phyloP scores from a whole-genome alignment of 2,113 vertebrate species.

The Polypterus senegalus region DNA sequence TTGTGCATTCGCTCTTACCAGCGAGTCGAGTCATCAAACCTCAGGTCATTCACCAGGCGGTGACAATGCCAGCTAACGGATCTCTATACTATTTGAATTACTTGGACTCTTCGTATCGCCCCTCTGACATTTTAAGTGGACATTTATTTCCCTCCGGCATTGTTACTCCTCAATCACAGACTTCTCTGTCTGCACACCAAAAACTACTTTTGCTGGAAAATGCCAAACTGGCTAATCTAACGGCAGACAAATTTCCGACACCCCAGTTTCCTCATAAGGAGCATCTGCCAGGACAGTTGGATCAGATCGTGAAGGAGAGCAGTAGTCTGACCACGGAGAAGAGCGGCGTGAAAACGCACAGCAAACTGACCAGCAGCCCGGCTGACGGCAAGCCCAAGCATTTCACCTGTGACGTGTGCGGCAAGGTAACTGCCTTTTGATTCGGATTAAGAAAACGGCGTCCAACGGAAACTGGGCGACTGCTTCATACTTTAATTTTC shows the following conservation, averaged over 20 bases:
- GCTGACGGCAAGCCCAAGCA: conserved; percentile 83
- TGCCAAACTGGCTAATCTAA: conserved; percentile 63
- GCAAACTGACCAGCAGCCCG: conserved; percentile 48
- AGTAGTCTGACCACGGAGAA: conserved; percentile 58
- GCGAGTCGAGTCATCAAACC: conserved; percentile 81
- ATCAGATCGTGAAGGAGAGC: conserved; percentile 89
- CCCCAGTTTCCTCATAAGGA: conserved; percentile 82
- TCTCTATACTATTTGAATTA: conserved; percentile 94
- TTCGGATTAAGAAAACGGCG: no score
- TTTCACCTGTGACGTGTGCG: conserved; percentile 96
- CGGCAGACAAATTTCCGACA: conserved; percentile 69
- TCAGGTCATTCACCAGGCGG: conserved; percentile 82
- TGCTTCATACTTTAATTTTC: no score
- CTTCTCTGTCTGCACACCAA: conserved; percentile 75
- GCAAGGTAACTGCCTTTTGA: conserved; percentile 64
- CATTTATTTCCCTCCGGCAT: conserved; percentile 74
- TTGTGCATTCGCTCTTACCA: conserved; percentile 54
- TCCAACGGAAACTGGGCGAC: no score
- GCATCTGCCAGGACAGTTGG: conserved; percentile 79
- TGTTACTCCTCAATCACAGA: conserved; percentile 61
- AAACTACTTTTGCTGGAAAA: conserved; percentile 83
- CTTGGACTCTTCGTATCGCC: conserved; percentile 81
- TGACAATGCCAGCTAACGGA: conserved; percentile 67
- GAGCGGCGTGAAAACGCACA: conserved; percentile 56
- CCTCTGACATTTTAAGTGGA: conserved; percentile 72